Evolutionary conservation across 2,888 invertebrate species (phyloP), one percentile per base, ranked within the genome.

Genomic region (Elmis aenea): DNA sequence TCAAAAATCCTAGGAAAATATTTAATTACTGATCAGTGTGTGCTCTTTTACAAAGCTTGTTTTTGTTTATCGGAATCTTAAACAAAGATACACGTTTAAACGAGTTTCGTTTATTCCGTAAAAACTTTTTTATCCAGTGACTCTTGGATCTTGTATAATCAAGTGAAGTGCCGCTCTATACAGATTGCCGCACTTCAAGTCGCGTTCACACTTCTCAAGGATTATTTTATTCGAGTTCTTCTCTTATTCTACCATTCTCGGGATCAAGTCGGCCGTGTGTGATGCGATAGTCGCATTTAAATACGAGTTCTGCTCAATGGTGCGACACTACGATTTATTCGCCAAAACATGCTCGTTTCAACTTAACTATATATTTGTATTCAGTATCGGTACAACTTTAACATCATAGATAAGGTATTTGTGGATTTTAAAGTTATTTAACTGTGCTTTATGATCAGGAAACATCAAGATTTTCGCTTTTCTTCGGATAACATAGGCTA

Each of bases 361-460:
- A 37, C 49, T 56, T 56, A 61, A 61, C 54, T 56, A 59, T 59
- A 57, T 59, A 62, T 63, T 63, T 62, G 61, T 63, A 63, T 63
- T 59, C 63, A 58, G 57, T 55, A 55, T 58, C 53, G 38, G 59
- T 58, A 50, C 56, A 48, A 52, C 48, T 54, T 61, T 61, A 62
- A 59, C 60, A 53, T 60, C 52, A 51, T 54, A 59, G 62, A 63
- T 61, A 59, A 59, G 51, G 54, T 54, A 54, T 59, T 57, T 51
- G 50, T 42, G 47, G 55, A 48, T 51, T 57, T 58, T 54, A 48
- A 49, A 54, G 55, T 60, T 55, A 54, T 58, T 54, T 52, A 46
- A 53, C 52, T 50, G 55, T 51, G 55, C 52, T 62, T 60, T 62
- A 60, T 57, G 54, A 51, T 42, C 50, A 48, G 55, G 57, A 58